These are phyloP conservation scores for Coccyzus lansbergi DNA, from an alignment of 2,797 vertebrate genomes.

Conservation along the genomic window DNA sequence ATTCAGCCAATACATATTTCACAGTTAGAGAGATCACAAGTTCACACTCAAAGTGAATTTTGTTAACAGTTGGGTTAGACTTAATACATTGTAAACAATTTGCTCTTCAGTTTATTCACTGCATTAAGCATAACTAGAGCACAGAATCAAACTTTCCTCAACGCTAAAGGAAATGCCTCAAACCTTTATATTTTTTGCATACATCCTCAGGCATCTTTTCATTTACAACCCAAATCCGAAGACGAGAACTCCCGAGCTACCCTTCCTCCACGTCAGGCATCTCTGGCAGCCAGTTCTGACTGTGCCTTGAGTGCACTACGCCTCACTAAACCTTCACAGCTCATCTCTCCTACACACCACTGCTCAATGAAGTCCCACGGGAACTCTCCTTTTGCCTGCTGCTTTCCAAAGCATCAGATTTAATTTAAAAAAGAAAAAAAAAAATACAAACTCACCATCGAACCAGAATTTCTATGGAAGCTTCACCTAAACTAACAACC, in stretches of 20 bases:
- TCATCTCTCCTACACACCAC: not conserved
- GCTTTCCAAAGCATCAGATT: not conserved
- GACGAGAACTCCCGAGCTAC: not conserved
- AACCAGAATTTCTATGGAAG: not conserved
- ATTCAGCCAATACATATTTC: not conserved
- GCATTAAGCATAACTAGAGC: not conserved
- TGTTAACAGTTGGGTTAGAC: not conserved
- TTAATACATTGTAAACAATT: not conserved
- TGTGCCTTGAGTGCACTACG: fast-evolving
- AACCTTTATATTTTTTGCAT: fast-evolving
- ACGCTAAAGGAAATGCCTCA: not conserved
- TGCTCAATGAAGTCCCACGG: not conserved
- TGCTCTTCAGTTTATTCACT: not conserved
- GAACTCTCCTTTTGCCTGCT: fast-evolving
- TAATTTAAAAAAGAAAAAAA: too few species aligned
- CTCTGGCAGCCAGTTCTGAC: not conserved
- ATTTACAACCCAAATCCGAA: not conserved
- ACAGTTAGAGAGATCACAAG: not conserved
- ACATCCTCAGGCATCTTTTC: fast-evolving
- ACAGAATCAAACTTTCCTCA: not conserved
- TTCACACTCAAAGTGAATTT: not conserved
- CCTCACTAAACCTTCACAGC: not conserved
- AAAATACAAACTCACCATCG: not conserved
- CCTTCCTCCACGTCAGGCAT: fast-evolving
- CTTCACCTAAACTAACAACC: fast-evolving